phyloP scores from a whole-genome alignment of 2,888 invertebrate genomes.

The Polylopha cassiicola region DNA sequence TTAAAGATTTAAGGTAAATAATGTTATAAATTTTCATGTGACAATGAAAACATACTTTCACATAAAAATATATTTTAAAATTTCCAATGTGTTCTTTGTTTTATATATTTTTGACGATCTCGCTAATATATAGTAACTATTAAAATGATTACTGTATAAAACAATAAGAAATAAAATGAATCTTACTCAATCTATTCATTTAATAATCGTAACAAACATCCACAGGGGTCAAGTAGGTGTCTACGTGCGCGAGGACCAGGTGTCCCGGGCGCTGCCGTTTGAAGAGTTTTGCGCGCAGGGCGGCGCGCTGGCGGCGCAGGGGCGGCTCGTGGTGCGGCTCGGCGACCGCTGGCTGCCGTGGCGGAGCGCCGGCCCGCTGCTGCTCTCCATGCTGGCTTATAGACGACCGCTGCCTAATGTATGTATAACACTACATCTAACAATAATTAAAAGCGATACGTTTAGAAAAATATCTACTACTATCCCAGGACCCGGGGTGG shows the following conservation, averaged over 20 bases:
- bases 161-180: too few species aligned
- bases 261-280: slow-evolving; percentile 62
- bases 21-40: too few species aligned
- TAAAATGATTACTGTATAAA: too few species aligned
- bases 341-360: slow-evolving; percentile 94
- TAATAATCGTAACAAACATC: neutral
- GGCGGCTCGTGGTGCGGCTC: slow-evolving; percentile 90
- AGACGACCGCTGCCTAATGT: slow-evolving; percentile 89
- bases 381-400: slow-evolving; percentile 91
- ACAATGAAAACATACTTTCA: too few species aligned
- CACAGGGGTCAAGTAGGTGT: slow-evolving; percentile 72
- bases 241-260: slow-evolving; percentile 59
- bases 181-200: too few species aligned
- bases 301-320: slow-evolving; percentile 81
- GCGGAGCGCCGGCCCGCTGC: slow-evolving; percentile 92
- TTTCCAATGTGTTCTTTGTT: too few species aligned
- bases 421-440: slow-evolving; percentile 34
- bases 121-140: too few species aligned
- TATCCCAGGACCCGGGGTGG: too few species aligned
- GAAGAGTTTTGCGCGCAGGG: slow-evolving; percentile 80
- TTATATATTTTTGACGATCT: too few species aligned
- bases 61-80: too few species aligned
- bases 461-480: too few species aligned
- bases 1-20: too few species aligned
- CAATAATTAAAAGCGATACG: neutral